These are phyloP conservation scores for Nipponia nippon DNA, from an alignment of 2,113 vertebrate genomes.

Conservation along the genomic window DNA sequence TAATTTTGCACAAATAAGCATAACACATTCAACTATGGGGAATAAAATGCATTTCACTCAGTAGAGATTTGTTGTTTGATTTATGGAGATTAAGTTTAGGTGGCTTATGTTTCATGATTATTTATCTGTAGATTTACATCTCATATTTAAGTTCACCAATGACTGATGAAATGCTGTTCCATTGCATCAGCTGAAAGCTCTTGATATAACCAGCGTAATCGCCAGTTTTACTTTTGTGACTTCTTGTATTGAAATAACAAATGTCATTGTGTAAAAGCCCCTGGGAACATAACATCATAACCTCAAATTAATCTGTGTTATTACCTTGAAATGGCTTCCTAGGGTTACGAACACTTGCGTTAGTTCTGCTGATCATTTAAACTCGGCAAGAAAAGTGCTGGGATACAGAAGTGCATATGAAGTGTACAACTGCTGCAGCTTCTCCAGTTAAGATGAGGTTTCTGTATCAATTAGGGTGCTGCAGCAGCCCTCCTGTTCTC, in stretches of 20 bases:
- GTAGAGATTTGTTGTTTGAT: not conserved
- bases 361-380: not conserved
- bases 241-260: conserved; percentile 5
- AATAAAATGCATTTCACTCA: conserved; percentile 4
- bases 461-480: not conserved
- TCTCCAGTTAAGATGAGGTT: not conserved
- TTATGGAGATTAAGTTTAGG: not conserved
- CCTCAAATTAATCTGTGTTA: not conserved
- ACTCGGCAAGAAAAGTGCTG: not conserved
- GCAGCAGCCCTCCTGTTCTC: not conserved
- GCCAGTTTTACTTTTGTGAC: not conserved
- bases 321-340: not conserved
- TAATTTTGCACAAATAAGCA: not conserved
- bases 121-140: not conserved
- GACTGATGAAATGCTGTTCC: conserved; percentile 34
- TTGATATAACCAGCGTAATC: not conserved
- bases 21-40: not conserved
- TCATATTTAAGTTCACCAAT: not conserved
- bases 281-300: not conserved
- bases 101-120: not conserved
- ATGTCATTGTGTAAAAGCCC: conserved; percentile 26
- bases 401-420: not conserved
- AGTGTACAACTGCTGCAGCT: not conserved
- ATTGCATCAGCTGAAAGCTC: conserved; percentile 35
- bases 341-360: not conserved